A percentile compares a stretch with the other conserved stretches of the same genome.
phyloP scores from a whole-genome alignment of 2,113 vertebrate species.

The Hiodon tergisus region DNA sequence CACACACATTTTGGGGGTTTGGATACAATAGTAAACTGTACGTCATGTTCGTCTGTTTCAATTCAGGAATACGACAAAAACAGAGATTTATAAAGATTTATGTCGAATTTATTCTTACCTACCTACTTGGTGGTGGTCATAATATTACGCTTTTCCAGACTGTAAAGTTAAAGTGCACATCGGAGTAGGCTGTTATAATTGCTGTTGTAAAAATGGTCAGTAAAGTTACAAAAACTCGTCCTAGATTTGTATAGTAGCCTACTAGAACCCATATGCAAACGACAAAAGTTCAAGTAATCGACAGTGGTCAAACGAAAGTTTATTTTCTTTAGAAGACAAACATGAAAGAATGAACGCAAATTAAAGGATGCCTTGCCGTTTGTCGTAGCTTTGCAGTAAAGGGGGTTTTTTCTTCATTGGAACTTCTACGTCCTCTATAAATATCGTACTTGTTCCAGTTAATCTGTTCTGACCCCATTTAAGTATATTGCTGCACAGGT shows the following conservation, averaged over 20 bases:
- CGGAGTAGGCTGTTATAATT: background rate
- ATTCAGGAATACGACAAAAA: background rate
- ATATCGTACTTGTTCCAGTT: slow-evolving; percentile 30
- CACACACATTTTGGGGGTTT: background rate
- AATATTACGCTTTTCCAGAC: no score
- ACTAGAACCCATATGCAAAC: background rate
- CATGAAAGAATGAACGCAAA: no score
- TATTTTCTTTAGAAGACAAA: no score
- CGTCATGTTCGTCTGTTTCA: background rate
- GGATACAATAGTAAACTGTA: background rate
- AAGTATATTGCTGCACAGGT: background rate
- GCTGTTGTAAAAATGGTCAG: background rate
- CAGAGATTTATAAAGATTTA: background rate
- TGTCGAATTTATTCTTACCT: background rate
- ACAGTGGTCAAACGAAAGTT: no score
- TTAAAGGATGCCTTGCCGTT: no score
- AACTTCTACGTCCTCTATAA: slow-evolving; percentile 13
- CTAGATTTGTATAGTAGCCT: background rate
- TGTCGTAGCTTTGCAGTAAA: no score
- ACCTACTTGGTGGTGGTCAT: no score
- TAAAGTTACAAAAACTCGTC: slow-evolving; percentile 7
- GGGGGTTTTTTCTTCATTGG: no score
- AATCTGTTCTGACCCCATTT: slow-evolving; percentile 22
- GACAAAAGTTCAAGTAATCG: no score
- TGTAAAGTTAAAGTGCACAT: no score